These are phyloP conservation scores for Anodontia alba DNA, from an alignment of 2,888 invertebrate genomes.

Conservation along the genomic window DNA sequence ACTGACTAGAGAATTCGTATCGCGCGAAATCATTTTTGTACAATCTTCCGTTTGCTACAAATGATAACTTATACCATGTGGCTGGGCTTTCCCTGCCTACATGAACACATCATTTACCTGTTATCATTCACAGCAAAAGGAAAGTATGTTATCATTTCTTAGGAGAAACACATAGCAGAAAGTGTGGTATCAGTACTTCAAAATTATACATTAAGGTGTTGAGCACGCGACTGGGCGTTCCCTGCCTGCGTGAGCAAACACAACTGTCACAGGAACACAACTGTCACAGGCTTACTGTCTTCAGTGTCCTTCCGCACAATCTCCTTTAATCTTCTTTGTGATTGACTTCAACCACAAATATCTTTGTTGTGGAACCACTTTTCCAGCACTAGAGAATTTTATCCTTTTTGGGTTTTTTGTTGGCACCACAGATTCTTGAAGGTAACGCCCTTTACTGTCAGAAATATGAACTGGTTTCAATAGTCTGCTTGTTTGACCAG, in stretches of 20 bases:
- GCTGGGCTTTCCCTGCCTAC: constrained; percentile 2
- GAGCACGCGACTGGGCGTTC: too few species aligned
- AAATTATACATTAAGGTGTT: too few species aligned
- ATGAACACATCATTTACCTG: too few species aligned
- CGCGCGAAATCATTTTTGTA: not conserved
- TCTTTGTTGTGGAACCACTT: not conserved
- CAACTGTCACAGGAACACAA: too few species aligned
- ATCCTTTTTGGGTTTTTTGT: not conserved
- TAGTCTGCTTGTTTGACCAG: not conserved
- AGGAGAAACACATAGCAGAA: too few species aligned
- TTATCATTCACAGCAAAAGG: too few species aligned
- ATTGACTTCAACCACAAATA: constrained; percentile 12
- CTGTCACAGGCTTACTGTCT: too few species aligned
- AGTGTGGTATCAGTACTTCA: too few species aligned
- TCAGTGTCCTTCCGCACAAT: not conserved
- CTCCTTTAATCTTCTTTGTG: not conserved
- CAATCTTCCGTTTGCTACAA: too few species aligned
- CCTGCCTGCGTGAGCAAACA: too few species aligned
- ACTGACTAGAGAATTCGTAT: not conserved
- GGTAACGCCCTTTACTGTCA: not conserved
- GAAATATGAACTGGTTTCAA: not conserved
- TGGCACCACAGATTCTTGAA: not conserved
- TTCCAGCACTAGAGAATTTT: not conserved
- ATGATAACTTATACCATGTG: not conserved
- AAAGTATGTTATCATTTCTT: too few species aligned